Percentiles rank a stretch among this genome's conserved stretches.
Conservation (phyloP, 1,140 invertebrate species). For the Drosophila orena region DNA sequence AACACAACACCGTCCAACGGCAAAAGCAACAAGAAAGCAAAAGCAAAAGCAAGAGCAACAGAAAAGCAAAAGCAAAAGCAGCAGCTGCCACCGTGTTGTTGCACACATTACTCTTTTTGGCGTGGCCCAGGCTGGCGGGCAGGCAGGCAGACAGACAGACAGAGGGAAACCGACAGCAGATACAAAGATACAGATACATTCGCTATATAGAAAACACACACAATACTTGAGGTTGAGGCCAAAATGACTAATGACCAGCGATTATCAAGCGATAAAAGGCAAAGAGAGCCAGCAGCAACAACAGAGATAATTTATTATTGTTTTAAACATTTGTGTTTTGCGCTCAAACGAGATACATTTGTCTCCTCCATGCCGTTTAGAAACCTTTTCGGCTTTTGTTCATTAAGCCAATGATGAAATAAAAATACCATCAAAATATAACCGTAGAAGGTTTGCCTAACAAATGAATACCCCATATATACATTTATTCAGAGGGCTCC, state of each 20-base stretch:
- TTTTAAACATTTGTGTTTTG: constrained; percentile 83
- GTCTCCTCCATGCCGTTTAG: constrained; percentile 57
- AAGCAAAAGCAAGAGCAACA: constrained; percentile 26
- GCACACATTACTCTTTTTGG: constrained; percentile 83
- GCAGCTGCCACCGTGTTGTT: constrained; percentile 77
- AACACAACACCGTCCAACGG: constrained; percentile 35
- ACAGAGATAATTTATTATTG: constrained; percentile 81
- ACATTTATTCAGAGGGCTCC: constrained; percentile 12
- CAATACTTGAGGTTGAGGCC: constrained; percentile 80
- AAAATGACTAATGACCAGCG: constrained; percentile 84
- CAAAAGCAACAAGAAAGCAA: constrained; percentile 10
- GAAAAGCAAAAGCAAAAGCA: constrained; percentile 50
- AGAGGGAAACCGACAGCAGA: constrained; percentile 53
- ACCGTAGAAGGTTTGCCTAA: constrained; percentile 39
- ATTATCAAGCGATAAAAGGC: constrained; percentile 84
- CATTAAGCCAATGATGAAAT: constrained; percentile 69
- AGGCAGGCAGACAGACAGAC: constrained; percentile 28
- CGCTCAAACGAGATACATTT: constrained; percentile 82
- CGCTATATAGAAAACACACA: constrained; percentile 69
- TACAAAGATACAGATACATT: constrained; percentile 74
- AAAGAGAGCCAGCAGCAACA: constrained; percentile 57
- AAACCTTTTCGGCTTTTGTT: constrained; percentile 60
- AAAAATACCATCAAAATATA: background rate
- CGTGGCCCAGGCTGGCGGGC: constrained; percentile 46
- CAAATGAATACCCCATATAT: constrained; percentile 25